Evolutionary conservation across 2,888 invertebrate genomes (phyloP).

Genomic region (Drosophila bunnanda): DNA sequence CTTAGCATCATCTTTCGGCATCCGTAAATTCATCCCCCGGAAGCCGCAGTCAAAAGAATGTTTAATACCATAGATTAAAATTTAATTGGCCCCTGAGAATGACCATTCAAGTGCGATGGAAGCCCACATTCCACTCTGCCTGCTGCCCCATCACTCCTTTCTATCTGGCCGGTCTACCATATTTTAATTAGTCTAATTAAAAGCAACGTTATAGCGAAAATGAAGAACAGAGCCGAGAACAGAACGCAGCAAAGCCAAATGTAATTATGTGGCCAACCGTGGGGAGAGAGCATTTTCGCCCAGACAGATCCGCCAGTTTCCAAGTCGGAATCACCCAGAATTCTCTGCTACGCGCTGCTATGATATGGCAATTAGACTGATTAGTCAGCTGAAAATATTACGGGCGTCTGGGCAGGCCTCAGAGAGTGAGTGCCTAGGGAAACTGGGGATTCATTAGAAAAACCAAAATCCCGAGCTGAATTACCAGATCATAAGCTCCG

Average conservation of each 20-base stretch:
- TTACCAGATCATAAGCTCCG: conserved; percentile 24
- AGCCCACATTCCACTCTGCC: conserved; percentile 17
- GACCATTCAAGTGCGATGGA: conserved; percentile 9
- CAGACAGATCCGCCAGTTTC: conserved; percentile 1
- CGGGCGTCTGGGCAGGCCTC: conserved; percentile 19
- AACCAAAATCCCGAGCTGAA: neutral
- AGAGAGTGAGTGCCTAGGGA: no score
- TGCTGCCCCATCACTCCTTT: conserved; percentile 10
- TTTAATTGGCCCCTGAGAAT: conserved; percentile 54
- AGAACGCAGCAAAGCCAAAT: conserved; percentile 48
- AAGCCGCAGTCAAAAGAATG: conserved; percentile 40
- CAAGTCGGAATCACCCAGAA: conserved; percentile 7
- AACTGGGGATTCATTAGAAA: conserved; percentile 10
- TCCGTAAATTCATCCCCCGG: conserved; percentile 18
- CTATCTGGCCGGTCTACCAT: conserved; percentile 30
- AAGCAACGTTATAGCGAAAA: conserved; percentile 39
- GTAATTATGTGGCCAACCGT: conserved; percentile 55
- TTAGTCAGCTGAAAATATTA: conserved; percentile 53
- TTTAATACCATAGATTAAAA: conserved; percentile 58
- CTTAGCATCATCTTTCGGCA: conserved; percentile 26
- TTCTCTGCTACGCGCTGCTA: conserved; percentile 28
- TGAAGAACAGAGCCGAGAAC: conserved; percentile 32
- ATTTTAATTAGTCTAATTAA: conserved; percentile 54
- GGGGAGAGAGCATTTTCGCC: conserved; percentile 13
- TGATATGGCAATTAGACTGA: conserved; percentile 67